Base-by-base conservation (phyloP, 2,888 invertebrate species). In the Cordilura impudica region DNA sequence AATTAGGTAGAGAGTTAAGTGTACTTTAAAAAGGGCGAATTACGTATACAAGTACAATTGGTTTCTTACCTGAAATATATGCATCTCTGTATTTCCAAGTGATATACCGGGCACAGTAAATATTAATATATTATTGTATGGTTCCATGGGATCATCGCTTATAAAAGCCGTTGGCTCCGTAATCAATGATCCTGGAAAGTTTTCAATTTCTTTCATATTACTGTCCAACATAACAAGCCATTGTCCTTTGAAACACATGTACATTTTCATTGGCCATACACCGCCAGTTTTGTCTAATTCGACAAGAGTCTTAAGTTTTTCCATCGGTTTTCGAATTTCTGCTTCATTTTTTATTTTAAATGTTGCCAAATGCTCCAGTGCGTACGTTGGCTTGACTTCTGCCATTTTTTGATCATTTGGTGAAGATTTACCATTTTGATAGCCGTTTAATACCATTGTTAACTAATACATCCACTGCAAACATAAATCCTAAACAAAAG, bases 221-320 rank as follows among this genome's bases (percentile, higher is more conserved):
- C 95, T 96, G 88, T 98, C 97, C 92, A 98, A 95, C 83, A 97
- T 96, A 63, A 97, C 93, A 71, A 98, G 95, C 95, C 96, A 96
- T 85, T 95, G 94, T 54, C 95, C 94, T 86, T 96, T 96, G 81
- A 98, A 91, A 84, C 95, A 94, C 82, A 98, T 92, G 87, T 96
- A 95, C 97, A 98, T 97, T 89, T 97, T 97, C 89, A 98, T 98
- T 75, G 98, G 98, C 98, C 98, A 99, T 89, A 99, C 98, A 79
- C 99, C 98, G 88, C 96, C 96, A 53, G 95, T 95, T 89, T 97
- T 96, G 90, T 97, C 97, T 85, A 97, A 91, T 89, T 97, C 96
- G 76, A 97, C 92, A 78, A 99, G 92, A 60, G 97, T 92, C 66
- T 97, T 92, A 94, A 99, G 96, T 79, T 97, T 97, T 88, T 97